Percentiles rank a stretch among this genome's conserved stretches.
phyloP scores from a whole-genome alignment of 2,888 invertebrate genomes.

The Ptilodon capucinus region DNA sequence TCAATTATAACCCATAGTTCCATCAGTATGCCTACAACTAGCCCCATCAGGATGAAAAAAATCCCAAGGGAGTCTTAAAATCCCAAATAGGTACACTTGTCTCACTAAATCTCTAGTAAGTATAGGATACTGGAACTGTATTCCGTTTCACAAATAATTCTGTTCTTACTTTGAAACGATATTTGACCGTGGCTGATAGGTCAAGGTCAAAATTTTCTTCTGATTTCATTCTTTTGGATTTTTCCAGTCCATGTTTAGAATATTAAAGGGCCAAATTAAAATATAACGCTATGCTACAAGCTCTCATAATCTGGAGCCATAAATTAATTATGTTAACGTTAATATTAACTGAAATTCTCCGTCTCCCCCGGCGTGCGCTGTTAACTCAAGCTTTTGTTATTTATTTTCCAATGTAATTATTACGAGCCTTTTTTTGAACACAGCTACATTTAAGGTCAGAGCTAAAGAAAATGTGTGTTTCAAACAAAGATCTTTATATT shows the following conservation, averaged over 20 bases:
- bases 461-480: too few species aligned
- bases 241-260: background rate
- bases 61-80: background rate
- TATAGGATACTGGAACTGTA: background rate
- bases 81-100: too few species aligned
- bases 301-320: background rate
- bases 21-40: too few species aligned
- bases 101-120: background rate
- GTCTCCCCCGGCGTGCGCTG: background rate
- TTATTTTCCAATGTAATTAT: constrained; percentile 19
- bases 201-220: constrained; percentile 2
- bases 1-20: too few species aligned
- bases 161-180: background rate
- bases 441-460: too few species aligned
- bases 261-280: background rate
- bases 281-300: background rate
- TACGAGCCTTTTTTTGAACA: too few species aligned
- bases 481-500: too few species aligned
- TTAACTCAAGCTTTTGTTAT: background rate
- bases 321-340: constrained; percentile 1
- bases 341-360: background rate
- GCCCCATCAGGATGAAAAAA: background rate
- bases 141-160: background rate
- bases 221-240: background rate
- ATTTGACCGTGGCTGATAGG: constrained; percentile 13